phyloP scores from a whole-genome alignment of 2,797 vertebrate species.

The Limnodromus scolopaceus region DNA sequence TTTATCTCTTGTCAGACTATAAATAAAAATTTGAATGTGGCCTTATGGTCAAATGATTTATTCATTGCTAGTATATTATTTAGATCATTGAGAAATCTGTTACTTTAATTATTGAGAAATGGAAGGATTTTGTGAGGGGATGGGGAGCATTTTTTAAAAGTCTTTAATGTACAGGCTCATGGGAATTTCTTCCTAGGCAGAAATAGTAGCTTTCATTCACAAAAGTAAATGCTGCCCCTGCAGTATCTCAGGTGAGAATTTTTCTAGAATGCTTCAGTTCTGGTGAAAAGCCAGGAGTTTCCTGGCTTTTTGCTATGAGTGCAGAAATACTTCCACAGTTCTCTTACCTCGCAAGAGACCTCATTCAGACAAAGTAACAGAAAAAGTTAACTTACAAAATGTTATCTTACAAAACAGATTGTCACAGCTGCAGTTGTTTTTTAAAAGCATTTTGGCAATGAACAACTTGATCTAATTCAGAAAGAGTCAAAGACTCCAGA shows the following conservation, averaged over 20 bases:
- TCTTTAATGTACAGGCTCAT: not conserved
- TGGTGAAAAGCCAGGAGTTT: not conserved
- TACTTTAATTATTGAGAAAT: constrained; percentile 57
- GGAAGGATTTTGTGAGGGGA: constrained; percentile 1
- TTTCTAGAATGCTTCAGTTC: not conserved
- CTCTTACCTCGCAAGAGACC: not conserved
- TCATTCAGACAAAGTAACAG: not conserved
- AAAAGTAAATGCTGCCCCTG: not conserved
- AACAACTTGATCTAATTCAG: constrained; percentile 10
- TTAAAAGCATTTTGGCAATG: not conserved
- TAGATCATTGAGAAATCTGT: constrained; percentile 48
- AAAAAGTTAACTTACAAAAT: constrained; percentile 11
- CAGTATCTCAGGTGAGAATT: not conserved
- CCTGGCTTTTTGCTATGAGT: not conserved
- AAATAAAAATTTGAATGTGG: constrained; percentile 58
- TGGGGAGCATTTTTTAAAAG: not conserved
- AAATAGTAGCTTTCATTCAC: not conserved
- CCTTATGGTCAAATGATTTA: constrained; percentile 63
- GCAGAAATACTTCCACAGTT: not conserved
- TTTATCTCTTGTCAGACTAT: constrained; percentile 41
- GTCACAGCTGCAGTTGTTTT: not conserved
- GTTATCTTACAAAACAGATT: not conserved
- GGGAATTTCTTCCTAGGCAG: not conserved
- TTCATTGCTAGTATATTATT: constrained; percentile 70
- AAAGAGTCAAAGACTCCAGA: not conserved